Percentiles rank a stretch among this genome's conserved stretches.
Evolutionary conservation across 2,888 invertebrate species (phyloP).

Genomic region (Epistrophella euchroma): DNA sequence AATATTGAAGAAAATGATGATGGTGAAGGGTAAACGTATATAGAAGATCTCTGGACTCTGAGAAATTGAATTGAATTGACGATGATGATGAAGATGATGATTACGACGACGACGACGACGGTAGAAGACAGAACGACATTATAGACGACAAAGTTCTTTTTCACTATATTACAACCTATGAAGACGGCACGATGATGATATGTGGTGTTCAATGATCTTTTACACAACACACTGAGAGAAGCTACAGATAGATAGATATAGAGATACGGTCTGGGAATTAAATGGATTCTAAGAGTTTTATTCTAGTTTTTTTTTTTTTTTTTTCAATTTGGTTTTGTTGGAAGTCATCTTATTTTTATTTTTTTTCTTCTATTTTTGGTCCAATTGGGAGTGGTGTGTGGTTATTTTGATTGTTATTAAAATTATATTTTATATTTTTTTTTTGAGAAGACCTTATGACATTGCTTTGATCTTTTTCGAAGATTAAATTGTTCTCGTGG

Average conservation of each 20-base stretch:
- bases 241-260: slow-evolving; percentile 1
- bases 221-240: slow-evolving; percentile 45
- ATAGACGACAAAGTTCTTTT: slow-evolving; percentile 49
- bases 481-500: slow-evolving; percentile 29
- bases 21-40: slow-evolving; percentile 45
- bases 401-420: slow-evolving; percentile 47
- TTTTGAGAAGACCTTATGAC: slow-evolving; percentile 36
- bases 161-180: slow-evolving; percentile 1
- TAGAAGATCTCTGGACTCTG: slow-evolving; percentile 54
- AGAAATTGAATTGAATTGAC: slow-evolving; percentile 73
- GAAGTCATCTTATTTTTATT: slow-evolving; percentile 31
- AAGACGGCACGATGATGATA: slow-evolving; percentile 66
- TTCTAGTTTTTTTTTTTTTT: slow-evolving; percentile 16
- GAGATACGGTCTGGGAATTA: slow-evolving; percentile 64
- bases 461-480: slow-evolving; percentile 66
- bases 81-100: slow-evolving; percentile 40
- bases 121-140: slow-evolving; percentile 31
- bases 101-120: slow-evolving; percentile 9
- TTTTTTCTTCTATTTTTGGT: slow-evolving; percentile 52
- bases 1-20: slow-evolving; percentile 34
- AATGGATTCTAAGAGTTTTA: slow-evolving; percentile 69
- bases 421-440: slow-evolving; percentile 14
- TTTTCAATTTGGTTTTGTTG: slow-evolving; percentile 19
- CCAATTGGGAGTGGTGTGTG: slow-evolving; percentile 66
- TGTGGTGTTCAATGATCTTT: slow-evolving; percentile 75